Conservation (phyloP, 1,140 invertebrate species). For the Musca vetustissima region DNA sequence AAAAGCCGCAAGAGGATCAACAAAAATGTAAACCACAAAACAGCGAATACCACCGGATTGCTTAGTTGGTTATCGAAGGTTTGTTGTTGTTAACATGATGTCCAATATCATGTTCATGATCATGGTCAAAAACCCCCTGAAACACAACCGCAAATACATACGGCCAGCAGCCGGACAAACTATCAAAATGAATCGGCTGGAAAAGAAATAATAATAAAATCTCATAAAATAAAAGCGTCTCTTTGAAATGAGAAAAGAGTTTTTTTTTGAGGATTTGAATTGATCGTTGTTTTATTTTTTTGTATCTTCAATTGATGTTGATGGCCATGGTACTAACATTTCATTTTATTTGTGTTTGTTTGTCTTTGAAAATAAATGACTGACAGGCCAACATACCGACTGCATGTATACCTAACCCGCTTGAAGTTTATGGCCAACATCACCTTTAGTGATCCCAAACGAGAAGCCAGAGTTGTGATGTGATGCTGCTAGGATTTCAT, state of each 20-base stretch:
- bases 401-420: neutral
- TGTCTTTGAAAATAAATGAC: too few species aligned
- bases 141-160: too few species aligned
- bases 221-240: neutral
- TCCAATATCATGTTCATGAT: slow-evolving; percentile 9
- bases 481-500: neutral
- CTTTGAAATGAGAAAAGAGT: neutral
- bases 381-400: neutral
- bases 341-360: too few species aligned
- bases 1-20: too few species aligned
- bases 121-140: neutral
- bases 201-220: neutral
- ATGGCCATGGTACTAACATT: too few species aligned
- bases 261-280: neutral
- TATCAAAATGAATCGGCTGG: too few species aligned
- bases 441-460: neutral
- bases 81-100: neutral
- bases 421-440: slow-evolving; percentile 3
- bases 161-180: too few species aligned
- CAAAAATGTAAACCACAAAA: too few species aligned
- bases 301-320: too few species aligned
- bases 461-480: neutral
- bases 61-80: neutral
- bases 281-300: neutral
- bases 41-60: neutral